Conservation (phyloP, 2,888 invertebrate species). For the Dendrolimus houi region DNA sequence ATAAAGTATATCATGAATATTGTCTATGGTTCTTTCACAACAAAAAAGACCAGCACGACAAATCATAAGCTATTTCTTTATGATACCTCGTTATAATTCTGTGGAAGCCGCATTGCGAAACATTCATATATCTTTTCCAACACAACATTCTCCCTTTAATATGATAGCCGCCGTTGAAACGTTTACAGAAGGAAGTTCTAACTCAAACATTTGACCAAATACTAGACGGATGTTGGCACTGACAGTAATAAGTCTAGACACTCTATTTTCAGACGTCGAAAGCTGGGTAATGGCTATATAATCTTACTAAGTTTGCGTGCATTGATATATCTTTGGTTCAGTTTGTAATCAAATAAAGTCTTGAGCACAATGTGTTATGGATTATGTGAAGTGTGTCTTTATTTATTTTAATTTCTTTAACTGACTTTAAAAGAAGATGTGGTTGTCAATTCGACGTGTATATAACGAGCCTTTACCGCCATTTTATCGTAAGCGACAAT, state of each 20-base stretch:
- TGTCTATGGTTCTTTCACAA: too few species aligned
- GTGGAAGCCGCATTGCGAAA: not conserved
- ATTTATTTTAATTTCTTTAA: too few species aligned
- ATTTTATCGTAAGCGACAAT: too few species aligned
- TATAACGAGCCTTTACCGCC: too few species aligned
- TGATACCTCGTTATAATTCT: not conserved
- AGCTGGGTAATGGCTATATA: slow-evolving; percentile 1
- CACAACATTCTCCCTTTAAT: not conserved
- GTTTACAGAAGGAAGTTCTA: not conserved
- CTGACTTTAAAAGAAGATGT: too few species aligned
- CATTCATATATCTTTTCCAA: not conserved
- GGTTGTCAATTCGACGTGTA: too few species aligned
- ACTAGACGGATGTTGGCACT: not conserved
- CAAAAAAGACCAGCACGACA: too few species aligned
- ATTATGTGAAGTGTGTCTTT: too few species aligned
- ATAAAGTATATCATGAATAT: too few species aligned
- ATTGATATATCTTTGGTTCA: slow-evolving; percentile 4
- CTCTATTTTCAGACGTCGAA: not conserved
- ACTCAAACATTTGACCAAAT: not conserved
- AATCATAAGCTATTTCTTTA: too few species aligned
- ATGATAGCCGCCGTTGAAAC: not conserved
- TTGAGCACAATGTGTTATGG: too few species aligned
- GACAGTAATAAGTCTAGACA: not conserved
- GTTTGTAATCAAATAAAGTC: too few species aligned
- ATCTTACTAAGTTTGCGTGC: not conserved